Base-by-base conservation (phyloP, 1,140 invertebrate genomes). In the Pseudachorutes palmiensis region DNA sequence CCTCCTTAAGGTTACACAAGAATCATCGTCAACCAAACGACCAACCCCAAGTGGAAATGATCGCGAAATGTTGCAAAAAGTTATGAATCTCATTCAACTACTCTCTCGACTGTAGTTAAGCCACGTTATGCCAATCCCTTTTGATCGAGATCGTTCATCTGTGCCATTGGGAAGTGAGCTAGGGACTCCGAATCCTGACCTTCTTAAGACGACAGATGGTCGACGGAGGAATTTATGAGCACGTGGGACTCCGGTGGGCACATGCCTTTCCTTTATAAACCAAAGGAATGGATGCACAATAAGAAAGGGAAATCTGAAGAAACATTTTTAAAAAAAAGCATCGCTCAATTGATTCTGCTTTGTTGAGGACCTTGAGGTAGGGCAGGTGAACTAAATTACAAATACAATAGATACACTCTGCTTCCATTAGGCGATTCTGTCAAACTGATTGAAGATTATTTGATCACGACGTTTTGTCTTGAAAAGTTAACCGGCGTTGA, bases 141-240 rank as follows among this genome's bases (percentile, higher is more conserved):
- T n/a, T n/a, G n/a, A n/a, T n/a, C n/a, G n/a, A n/a, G n/a, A n/a
- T n/a, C n/a, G 36, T 12, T 45, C 36, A 12, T 45, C 19, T 9
- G 9, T 19, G 36, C 36, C 9, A 19, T 9, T 45, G 36, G 9
- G 36, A 19, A 9, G 36, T 45, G 36, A 12, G 36, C 9, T 45
- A 19, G 9, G 36, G 19, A 9, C 36, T 19, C 36, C 9, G 36
- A 26, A 55, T 55, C 51, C 24, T 55, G 51, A 55, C 51, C 51
- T 55, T 55, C 51, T 55, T 55, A 55, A 55, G 12, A 26, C 51
- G 24, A 24, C 12, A 55, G 24, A 55, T 19, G 51, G 51, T 55
- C 51, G 12, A 55, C 51, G 24, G 51, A 55, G 51, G 51, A 26
- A 5, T 24, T 45, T 12, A 41, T 5, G 5, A 55, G 51, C 51